Evolutionary conservation across 2,113 vertebrate genomes (phyloP).

Genomic region (Antechinus stuartii): DNA sequence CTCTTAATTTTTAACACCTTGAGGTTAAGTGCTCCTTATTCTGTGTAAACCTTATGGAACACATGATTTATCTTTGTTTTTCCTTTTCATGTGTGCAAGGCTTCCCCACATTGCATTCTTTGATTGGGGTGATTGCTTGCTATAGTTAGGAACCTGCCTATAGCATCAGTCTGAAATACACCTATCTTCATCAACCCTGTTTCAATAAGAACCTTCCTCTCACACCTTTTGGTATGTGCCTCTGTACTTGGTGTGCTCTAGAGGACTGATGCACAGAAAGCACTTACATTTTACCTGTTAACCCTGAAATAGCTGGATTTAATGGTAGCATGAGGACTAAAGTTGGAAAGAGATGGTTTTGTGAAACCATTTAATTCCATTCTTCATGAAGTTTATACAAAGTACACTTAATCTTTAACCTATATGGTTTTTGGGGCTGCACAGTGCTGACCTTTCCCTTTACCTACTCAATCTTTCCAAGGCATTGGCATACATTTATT

Average conservation of each 20-base stretch:
- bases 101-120: slow-evolving; percentile 40
- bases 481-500: slow-evolving; percentile 37
- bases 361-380: slow-evolving; percentile 54
- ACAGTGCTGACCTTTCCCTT: slow-evolving; percentile 39
- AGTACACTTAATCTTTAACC: slow-evolving; percentile 42
- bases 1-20: slow-evolving; percentile 30
- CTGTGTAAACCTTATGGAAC: slow-evolving; percentile 32
- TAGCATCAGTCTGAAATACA: slow-evolving; percentile 57
- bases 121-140: slow-evolving; percentile 18
- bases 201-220: slow-evolving; percentile 63
- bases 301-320: slow-evolving; percentile 47
- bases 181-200: slow-evolving; percentile 45
- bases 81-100: slow-evolving; percentile 29
- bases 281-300: slow-evolving; percentile 69
- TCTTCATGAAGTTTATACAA: slow-evolving; percentile 56
- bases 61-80: slow-evolving; percentile 44
- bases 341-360: slow-evolving; percentile 52
- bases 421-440: slow-evolving; percentile 50
- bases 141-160: slow-evolving; percentile 37
- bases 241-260: slow-evolving; percentile 55
- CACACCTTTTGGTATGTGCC: slow-evolving; percentile 63
- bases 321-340: slow-evolving; percentile 63
- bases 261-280: slow-evolving; percentile 65
- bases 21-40: slow-evolving; percentile 36
- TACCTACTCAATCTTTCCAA: slow-evolving; percentile 45